A percentile compares a stretch with the other conserved stretches of the same genome.
Conservation (phyloP, 2,888 invertebrate genomes). For the Agrochola circellaris region DNA sequence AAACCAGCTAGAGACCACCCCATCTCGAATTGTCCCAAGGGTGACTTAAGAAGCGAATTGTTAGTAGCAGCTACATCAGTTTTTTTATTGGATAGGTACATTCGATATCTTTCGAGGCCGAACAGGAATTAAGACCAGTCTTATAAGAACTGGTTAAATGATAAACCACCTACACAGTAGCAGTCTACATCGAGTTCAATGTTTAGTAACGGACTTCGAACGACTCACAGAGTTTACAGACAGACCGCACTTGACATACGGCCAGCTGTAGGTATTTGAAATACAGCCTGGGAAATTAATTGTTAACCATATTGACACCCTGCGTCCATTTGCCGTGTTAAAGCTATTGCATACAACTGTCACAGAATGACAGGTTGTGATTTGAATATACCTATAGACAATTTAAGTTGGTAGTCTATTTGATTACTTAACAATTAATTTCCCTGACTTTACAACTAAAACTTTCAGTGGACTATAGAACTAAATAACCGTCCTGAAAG, state of each 20-base stretch:
- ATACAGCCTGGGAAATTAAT: background rate
- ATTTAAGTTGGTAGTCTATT: background rate
- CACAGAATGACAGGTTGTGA: background rate
- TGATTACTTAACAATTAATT: background rate
- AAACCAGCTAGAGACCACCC: slow-evolving; percentile 4
- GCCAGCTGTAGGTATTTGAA: background rate
- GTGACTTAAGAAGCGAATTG: slow-evolving; percentile 8
- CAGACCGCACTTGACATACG: background rate
- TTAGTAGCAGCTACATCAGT: slow-evolving; percentile 11
- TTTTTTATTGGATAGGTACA: slow-evolving; percentile 29
- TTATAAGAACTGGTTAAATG: slow-evolving; percentile 49
- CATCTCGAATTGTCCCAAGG: slow-evolving; percentile 20
- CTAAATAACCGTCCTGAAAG: background rate
- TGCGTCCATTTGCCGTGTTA: background rate
- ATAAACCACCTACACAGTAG: slow-evolving; percentile 51
- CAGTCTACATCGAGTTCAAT: slow-evolving; percentile 26
- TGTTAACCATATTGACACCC: background rate
- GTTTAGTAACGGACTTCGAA: slow-evolving; percentile 36
- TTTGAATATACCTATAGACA: background rate
- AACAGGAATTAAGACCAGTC: slow-evolving; percentile 34
- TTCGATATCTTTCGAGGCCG: slow-evolving; percentile 1
- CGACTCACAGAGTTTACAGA: background rate
- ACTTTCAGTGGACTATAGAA: background rate
- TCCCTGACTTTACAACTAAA: background rate
- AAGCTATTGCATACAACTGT: background rate